Base-by-base conservation (phyloP, 2,797 vertebrate species). In the Diglossa cyanea region DNA sequence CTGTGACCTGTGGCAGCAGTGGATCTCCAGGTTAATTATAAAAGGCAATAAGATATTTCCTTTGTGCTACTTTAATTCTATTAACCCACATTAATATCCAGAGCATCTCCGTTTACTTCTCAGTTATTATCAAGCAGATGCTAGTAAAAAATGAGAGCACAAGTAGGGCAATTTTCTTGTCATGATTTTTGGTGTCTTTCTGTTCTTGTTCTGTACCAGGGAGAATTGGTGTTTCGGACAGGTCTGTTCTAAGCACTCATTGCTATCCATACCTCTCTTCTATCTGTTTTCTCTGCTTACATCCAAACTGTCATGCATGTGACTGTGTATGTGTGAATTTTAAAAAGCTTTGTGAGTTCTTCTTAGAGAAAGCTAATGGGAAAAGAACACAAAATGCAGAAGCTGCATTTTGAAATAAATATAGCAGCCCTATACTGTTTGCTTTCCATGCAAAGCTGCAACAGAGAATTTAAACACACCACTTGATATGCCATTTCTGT, bases 71-170 rank as follows among this genome's bases (percentile, higher is more conserved):
- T 96, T 97, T 93, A 89, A 87, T 90, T 94, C 87, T 72, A 51
- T 94, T 97, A 94, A 93, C 95, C 94, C 77, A 97, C 80, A 95
- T 97, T 86, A 83, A 51, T 94, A 96, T 86, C 87, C 79, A 91
- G 87, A 95, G 35, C 88, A 65, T 65, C 48, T 88, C 55, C 3
- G 0, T 81, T 93, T 94, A 50, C 53, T 88, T 91, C 40, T 91
- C 48, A 31, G 70, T 83, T 73, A 78, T 83, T 94, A 78, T 58
- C 85, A 90, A 79, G 58, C 28, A 76, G 66, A 79, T 42, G 39
- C 48, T 66, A 67, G 88, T 70, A 35, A 71, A 88, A 90, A 94
- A 89, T 53, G 48, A 93, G n/a, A 78, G 61, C 58, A 80, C 44
- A 95, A 94, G 63, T 95, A 94, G 85, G 89, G 37, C 76, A 92